Base-by-base conservation (phyloP, 2,888 invertebrate species). In the Melanchra persicariae region DNA sequence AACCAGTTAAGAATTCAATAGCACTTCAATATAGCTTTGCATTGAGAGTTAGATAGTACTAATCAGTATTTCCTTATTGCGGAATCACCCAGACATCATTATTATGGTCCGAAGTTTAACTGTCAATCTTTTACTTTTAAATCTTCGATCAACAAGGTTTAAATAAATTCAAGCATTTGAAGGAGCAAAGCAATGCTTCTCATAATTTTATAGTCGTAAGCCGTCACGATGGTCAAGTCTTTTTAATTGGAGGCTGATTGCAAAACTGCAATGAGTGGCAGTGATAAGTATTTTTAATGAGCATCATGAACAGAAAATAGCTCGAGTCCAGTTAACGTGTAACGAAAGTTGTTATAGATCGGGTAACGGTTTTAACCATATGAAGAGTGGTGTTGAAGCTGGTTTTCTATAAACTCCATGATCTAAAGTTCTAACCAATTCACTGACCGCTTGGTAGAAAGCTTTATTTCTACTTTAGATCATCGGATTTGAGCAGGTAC, bases 281-380 rank as follows among this genome's bases (percentile, higher is more conserved):
- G 75, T 74, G 51, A 57, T 45, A n/a, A n/a, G n/a, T n/a, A 49
- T 65, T 54, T 73, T 37, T 55, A 77, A 66, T 55, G 59, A 71
- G 68, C 57, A 57, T 58, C 62, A 64, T 43, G 57, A 59, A 69
- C 47, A 73, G 51, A 76, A 76, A 76, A 68, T 75, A 74, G 57
- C 68, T 51, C 63, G 60, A 76, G 77, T 84, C 84, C 74, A 85
- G 83, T 85, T 81, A 79, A 37, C 75, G 72, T 61, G 75, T 72
- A 87, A 86, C 81, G 88, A 90, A 90, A 90, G 89, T 90, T 81
- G 88, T 84, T 79, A 79, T 81, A 81, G 74, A 66, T 68, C 70
- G 71, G 63, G 75, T 88, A 88, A 88, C 88, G 85, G 89, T 87
- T 73, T 63, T 76, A 61, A 64, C 75, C 74, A 70, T 85, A 79